A percentile compares a stretch with the other conserved stretches of the same genome.
phyloP scores from a whole-genome alignment of 2,797 vertebrate genomes.

The Squalus acanthias region DNA sequence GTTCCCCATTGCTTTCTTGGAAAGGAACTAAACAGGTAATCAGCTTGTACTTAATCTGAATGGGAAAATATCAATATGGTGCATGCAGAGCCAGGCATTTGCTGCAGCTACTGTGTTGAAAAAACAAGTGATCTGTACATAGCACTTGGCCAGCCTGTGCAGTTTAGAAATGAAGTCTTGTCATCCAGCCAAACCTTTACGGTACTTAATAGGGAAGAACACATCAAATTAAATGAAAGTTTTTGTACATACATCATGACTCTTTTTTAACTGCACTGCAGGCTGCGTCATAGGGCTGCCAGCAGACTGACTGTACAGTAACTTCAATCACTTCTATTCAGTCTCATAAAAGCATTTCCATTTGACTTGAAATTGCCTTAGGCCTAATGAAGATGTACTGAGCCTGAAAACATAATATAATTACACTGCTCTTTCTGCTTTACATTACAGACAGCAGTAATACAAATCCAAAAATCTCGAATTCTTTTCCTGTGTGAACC shows the following conservation, averaged over 20 bases:
- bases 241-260: neutral
- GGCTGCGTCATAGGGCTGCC: neutral
- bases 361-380: neutral
- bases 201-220: neutral
- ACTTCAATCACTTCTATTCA: neutral
- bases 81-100: neutral
- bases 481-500: neutral
- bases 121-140: neutral
- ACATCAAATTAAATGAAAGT: conserved; percentile 18
- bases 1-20: neutral
- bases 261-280: neutral
- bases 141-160: neutral
- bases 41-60: neutral
- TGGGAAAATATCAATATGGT: neutral
- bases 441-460: neutral
- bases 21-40: neutral
- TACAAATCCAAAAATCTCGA: neutral
- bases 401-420: conserved; percentile 5
- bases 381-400: conserved; percentile 20
- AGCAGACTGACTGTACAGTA: conserved; percentile 10
- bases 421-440: conserved; percentile 5
- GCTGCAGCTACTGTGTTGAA: neutral
- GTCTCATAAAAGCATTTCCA: conserved; percentile 15
- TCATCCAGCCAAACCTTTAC: neutral
- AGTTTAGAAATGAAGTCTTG: neutral